Evolutionary conservation across 1,140 invertebrate genomes (phyloP).

Genomic region (Sycophila sp.): DNA sequence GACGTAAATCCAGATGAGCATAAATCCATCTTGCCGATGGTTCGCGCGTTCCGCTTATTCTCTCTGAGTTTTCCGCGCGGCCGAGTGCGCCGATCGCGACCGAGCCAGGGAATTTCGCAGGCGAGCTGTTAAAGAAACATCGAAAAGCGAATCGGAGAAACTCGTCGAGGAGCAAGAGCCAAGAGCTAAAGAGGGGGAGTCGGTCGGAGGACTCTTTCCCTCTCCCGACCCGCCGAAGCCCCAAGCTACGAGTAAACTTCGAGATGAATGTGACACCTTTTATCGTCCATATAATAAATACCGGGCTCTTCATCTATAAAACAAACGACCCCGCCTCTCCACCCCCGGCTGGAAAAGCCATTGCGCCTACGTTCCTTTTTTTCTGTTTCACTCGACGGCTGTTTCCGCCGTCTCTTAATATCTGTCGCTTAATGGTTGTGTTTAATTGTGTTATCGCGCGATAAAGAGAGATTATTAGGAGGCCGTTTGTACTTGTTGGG

Average conservation of each 20-base stretch:
- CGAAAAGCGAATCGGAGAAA: constrained; percentile 29
- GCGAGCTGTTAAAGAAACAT: constrained; percentile 51
- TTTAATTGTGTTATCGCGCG: constrained; percentile 3
- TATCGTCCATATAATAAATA: constrained; percentile 62
- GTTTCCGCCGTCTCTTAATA: not conserved
- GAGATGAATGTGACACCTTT: constrained; percentile 62
- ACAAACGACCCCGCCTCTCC: constrained; percentile 51
- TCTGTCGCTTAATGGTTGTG: not conserved
- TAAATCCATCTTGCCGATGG: not conserved
- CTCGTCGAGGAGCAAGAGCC: not conserved
- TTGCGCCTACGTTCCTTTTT: constrained; percentile 4
- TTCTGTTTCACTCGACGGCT: not conserved
- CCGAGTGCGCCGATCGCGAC: not conserved
- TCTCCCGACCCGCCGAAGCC: not conserved
- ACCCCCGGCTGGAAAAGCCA: constrained; percentile 14
- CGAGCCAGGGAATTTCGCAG: constrained; percentile 18
- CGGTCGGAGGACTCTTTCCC: not conserved
- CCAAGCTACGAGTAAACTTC: constrained; percentile 55
- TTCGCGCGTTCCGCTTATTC: too few species aligned
- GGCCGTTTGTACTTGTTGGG: not conserved
- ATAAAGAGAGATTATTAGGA: not conserved
- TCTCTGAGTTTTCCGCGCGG: too few species aligned
- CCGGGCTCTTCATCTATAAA: constrained; percentile 58
- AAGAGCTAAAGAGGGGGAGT: not conserved
- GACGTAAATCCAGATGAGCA: constrained; percentile 17